Percentiles rank a stretch among this genome's conserved stretches.
These are phyloP conservation scores for Gobius niger DNA, from an alignment of 2,113 vertebrate species.

Conservation along the genomic window DNA sequence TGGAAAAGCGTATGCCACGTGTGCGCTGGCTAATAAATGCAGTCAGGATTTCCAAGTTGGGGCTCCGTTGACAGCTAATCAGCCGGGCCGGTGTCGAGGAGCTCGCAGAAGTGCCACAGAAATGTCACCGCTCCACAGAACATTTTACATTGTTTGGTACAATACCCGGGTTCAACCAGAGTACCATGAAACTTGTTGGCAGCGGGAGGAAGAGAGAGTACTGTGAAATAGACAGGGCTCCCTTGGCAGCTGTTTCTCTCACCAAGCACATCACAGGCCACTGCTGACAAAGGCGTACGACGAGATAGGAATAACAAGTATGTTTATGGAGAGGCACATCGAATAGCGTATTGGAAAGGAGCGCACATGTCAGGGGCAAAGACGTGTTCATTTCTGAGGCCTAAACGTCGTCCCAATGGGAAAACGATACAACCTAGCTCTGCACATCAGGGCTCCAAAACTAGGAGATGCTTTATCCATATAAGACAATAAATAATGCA, in stretches of 20 bases:
- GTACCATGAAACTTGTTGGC: constrained; percentile 69
- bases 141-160: constrained; percentile 51
- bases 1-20: constrained; percentile 15
- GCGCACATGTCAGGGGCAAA: constrained; percentile 25
- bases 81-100: constrained; percentile 24
- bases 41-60: constrained; percentile 16
- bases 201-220: constrained; percentile 17
- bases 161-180: constrained; percentile 63
- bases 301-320: constrained; percentile 63
- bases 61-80: constrained; percentile 53
- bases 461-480: no score
- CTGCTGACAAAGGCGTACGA: constrained; percentile 62
- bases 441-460: no score
- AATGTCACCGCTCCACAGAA: constrained; percentile 58
- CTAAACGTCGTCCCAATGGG: constrained; percentile 19
- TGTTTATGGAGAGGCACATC: constrained; percentile 57
- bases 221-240: constrained; percentile 40
- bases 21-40: constrained; percentile 33
- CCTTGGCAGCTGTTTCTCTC: constrained; percentile 67
- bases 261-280: constrained; percentile 61
- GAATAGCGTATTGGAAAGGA: constrained; percentile 5
- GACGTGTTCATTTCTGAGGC: constrained; percentile 23
- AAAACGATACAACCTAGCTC: background rate
- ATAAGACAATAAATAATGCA: no score
- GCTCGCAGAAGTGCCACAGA: constrained; percentile 52